Percentiles rank a stretch among this genome's conserved stretches.
Evolutionary conservation across 2,888 invertebrate genomes (phyloP).

Genomic region (Drosophila colorata): DNA sequence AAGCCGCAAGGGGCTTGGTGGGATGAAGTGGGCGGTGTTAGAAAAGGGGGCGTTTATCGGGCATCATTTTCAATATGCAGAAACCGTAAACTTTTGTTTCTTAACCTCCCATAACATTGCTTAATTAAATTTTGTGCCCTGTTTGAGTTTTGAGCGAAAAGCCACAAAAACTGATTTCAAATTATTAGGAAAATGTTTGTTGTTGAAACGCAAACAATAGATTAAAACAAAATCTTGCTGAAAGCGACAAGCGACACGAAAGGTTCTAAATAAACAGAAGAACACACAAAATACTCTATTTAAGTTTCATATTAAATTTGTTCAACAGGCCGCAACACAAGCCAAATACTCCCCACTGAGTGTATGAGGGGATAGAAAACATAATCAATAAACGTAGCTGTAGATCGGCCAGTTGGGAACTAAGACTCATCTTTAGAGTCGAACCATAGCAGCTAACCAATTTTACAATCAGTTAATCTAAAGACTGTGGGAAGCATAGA

Average conservation of each 20-base stretch:
- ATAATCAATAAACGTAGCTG: too few species aligned
- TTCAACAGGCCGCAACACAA: not conserved
- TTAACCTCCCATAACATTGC: slow-evolving; percentile 16
- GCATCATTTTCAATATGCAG: slow-evolving; percentile 39
- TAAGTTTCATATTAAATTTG: slow-evolving; percentile 2
- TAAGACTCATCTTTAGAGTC: too few species aligned
- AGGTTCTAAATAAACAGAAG: not conserved
- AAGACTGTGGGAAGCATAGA: too few species aligned
- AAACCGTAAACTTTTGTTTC: slow-evolving; percentile 44
- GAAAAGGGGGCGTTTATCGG: not conserved
- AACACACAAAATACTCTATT: not conserved
- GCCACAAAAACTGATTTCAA: slow-evolving; percentile 17
- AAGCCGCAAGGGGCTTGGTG: slow-evolving; percentile 21
- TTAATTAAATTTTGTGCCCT: slow-evolving; percentile 33
- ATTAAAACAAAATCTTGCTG: not conserved
- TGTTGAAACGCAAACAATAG: slow-evolving; percentile 25
- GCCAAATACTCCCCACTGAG: not conserved
- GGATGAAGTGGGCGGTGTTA: not conserved
- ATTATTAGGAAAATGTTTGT: slow-evolving; percentile 29
- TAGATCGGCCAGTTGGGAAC: too few species aligned
- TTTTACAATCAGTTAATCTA: too few species aligned
- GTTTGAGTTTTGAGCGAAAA: slow-evolving; percentile 13
- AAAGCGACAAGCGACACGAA: not conserved
- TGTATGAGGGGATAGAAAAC: not conserved
- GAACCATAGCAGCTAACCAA: too few species aligned